A percentile compares a stretch with the other conserved stretches of the same genome.
Conservation (phyloP, 2,797 vertebrate genomes). For the Pyrocephalus nanus region DNA sequence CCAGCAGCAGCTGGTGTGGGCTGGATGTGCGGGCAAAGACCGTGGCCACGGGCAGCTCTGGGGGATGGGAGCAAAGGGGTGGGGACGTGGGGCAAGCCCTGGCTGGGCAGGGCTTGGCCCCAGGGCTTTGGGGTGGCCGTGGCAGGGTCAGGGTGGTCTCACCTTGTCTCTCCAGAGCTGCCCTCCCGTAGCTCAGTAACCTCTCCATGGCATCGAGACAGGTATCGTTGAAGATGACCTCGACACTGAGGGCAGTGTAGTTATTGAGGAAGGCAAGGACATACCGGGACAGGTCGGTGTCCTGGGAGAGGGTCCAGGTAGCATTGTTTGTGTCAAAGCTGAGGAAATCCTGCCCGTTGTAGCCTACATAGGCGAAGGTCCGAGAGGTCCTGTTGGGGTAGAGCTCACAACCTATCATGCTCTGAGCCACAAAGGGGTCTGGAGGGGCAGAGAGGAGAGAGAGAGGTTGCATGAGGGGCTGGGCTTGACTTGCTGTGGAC, state of each 20-base stretch:
- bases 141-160: not conserved
- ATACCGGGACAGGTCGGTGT: not conserved
- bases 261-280: not conserved
- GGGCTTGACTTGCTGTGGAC: not conserved
- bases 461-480: not conserved
- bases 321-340: fast-evolving
- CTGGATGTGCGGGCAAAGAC: not conserved
- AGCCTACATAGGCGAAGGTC: not conserved
- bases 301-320: not conserved
- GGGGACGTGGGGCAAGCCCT: not conserved
- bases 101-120: fast-evolving
- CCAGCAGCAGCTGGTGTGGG: not conserved
- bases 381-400: not conserved
- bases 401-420: not conserved
- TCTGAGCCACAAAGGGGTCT: constrained; percentile 25
- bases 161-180: not conserved
- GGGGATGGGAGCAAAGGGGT: not conserved
- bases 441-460: not conserved
- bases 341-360: constrained; percentile 27
- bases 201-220: not conserved
- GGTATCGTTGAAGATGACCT: not conserved
- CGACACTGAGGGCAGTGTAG: not conserved
- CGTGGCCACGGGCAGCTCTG: not conserved
- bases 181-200: not conserved
- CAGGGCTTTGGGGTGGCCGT: not conserved